Evolutionary conservation across 2,113 vertebrate species (phyloP), one percentile per base, ranked within the genome.

Genomic region (Dasyprocta punctata): DNA sequence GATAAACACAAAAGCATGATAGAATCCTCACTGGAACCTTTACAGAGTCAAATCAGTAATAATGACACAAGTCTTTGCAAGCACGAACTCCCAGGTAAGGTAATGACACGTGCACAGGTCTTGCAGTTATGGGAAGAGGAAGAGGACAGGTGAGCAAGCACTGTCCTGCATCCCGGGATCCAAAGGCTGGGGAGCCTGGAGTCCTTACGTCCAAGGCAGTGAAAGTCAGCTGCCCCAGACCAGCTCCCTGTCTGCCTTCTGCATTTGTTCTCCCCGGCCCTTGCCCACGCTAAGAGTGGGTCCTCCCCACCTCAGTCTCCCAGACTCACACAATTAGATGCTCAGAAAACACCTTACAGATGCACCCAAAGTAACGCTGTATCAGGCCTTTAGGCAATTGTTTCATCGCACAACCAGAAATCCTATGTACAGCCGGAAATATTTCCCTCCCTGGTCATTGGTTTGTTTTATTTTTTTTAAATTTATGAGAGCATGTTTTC

Each of bases 301-400:
- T 41, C 4, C 17, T 67, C 22, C 36, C 7, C 1, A 16, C n/a
- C 1, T 10, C 1, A 4, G 30, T 14, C 28, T 33, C 19, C 17
- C 49, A 30, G 13, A 77, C 28, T 58, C 58, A 61, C 4, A 54
- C 1, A 8, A 8, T 10, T 49, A 7, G 6, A 26, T 19, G 16
- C 56, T 67, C 38, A 80, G 60, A 1, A 67, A 56, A 80, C 12
- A 54, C 2, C 9, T 47, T 22, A 33, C 24, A 11, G 19, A 26
- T 13, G 13, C 14, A 80, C 28, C n/a, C 8, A 17, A 78, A 52
- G 4, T 19, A 44, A 47, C 20, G n/a, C 33, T n/a, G n/a, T 19
- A 3, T 1, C 19, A 6, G 13, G 38, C 54, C 14, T 16, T 22
- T 86, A 52, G 75, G 75, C 14, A 78, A 30, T 33, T 16, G 17